Percentiles rank a stretch among this genome's conserved stretches.
Evolutionary conservation across 2,113 vertebrate species (phyloP).

Genomic region (Chamaea fasciata): DNA sequence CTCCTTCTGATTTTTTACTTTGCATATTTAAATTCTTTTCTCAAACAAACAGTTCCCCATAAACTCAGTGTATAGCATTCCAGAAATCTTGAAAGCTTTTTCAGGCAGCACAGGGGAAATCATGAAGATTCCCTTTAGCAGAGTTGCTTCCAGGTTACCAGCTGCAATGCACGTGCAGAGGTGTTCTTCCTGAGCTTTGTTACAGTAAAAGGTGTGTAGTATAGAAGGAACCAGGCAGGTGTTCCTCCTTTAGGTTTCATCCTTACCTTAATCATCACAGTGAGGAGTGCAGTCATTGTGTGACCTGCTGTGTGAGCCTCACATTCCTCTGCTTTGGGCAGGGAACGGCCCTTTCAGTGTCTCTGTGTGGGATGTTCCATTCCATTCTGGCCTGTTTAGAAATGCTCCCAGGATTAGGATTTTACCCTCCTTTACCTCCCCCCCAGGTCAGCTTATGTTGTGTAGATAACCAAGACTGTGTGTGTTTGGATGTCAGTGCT

Average conservation of each 20-base stretch:
- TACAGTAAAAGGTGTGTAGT: not conserved
- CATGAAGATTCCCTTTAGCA: not conserved
- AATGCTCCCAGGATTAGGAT: not conserved
- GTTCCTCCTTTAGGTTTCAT: not conserved
- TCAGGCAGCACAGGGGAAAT: not conserved
- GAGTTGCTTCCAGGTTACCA: not conserved
- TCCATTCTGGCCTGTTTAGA: not conserved
- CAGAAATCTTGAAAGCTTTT: not conserved
- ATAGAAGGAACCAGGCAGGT: not conserved
- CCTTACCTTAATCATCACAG: not conserved
- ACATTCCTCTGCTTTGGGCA: not conserved
- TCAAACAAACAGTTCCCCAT: not conserved
- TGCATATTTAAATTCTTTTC: not conserved
- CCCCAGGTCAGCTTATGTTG: not conserved
- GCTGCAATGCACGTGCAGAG: rapidly evolving
- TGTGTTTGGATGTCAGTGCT: not conserved
- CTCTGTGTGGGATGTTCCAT: not conserved
- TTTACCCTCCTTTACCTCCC: not conserved
- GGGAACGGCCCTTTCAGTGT: not conserved
- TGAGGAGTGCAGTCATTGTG: not conserved
- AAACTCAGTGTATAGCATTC: not conserved
- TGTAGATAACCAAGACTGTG: not conserved
- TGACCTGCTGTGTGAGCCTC: not conserved
- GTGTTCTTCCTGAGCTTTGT: not conserved
- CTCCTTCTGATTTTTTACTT: not conserved